Evolutionary conservation across 2,888 invertebrate genomes (phyloP).

Genomic region (Deroplatys truncata): DNA sequence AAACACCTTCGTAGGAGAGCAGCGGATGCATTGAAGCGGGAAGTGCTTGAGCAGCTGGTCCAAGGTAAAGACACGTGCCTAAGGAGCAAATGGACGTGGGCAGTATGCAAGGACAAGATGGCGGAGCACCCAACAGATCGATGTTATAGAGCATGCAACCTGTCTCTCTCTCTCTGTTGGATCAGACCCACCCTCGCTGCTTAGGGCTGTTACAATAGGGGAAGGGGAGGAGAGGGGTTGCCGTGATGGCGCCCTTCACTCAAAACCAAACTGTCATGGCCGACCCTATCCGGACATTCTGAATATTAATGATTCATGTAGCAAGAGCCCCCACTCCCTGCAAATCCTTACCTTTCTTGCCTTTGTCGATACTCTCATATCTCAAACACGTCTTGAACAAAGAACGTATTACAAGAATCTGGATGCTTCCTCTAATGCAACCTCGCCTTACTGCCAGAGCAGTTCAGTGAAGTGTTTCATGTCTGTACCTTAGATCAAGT

Average conservation of each 20-base stretch:
- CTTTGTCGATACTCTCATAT: neutral
- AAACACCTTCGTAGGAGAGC: no score
- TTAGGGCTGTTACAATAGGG: slow-evolving; percentile 25
- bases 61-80: neutral
- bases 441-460: no score
- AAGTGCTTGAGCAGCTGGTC: neutral
- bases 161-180: neutral
- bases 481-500: no score
- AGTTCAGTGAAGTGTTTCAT: no score
- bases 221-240: neutral
- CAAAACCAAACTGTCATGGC: slow-evolving; percentile 27
- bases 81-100: neutral
- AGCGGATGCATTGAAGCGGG: neutral
- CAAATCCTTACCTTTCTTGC: neutral
- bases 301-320: slow-evolving; percentile 24
- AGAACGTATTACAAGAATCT: neutral
- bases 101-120: neutral
- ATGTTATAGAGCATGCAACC: slow-evolving; percentile 12
- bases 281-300: slow-evolving; percentile 20
- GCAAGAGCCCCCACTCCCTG: neutral
- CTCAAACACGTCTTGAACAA: neutral
- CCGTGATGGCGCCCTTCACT: slow-evolving; percentile 23
- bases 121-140: slow-evolving; percentile 10
- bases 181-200: neutral
- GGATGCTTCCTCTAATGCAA: no score